phyloP scores from a whole-genome alignment of 2,888 invertebrate genomes.

The Carabus problematicus region DNA sequence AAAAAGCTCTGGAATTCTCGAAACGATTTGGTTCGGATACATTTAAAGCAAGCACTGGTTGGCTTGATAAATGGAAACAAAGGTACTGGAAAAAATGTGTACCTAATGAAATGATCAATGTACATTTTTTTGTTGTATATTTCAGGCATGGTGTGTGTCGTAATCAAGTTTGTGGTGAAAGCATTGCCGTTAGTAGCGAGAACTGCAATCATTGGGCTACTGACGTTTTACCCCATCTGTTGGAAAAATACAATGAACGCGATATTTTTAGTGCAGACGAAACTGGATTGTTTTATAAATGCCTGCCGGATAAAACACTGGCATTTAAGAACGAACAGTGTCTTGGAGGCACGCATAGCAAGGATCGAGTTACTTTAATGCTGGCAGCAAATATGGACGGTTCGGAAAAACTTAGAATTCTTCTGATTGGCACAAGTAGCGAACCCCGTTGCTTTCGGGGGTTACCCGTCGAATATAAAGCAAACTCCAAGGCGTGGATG shows the following conservation, averaged over 20 bases:
- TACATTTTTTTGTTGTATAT: no score
- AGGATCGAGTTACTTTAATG: conserved; percentile 46
- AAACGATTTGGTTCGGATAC: no score
- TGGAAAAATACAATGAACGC: background rate
- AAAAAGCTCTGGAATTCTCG: no score
- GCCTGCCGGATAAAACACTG: background rate
- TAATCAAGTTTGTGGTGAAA: no score
- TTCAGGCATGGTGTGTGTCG: no score
- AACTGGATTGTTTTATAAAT: conserved; percentile 11
- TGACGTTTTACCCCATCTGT: background rate
- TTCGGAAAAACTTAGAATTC: conserved; percentile 44
- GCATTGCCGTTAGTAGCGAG: no score
- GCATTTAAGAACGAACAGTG: conserved; percentile 41
- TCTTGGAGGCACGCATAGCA: conserved; percentile 41
- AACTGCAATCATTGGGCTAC: no score
- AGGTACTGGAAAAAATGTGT: no score
- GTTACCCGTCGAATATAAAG: background rate
- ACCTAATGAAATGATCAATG: no score
- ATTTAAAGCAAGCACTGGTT: no score
- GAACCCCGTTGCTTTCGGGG: conserved; percentile 44
- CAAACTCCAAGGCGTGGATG: conserved; percentile 2
- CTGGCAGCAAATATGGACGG: conserved; percentile 46
- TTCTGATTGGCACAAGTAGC: conserved; percentile 45
- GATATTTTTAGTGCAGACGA: conserved; percentile 9
- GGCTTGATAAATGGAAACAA: no score